Conservation (phyloP, 2,113 vertebrate species). For the Peromyscus polionotus region DNA sequence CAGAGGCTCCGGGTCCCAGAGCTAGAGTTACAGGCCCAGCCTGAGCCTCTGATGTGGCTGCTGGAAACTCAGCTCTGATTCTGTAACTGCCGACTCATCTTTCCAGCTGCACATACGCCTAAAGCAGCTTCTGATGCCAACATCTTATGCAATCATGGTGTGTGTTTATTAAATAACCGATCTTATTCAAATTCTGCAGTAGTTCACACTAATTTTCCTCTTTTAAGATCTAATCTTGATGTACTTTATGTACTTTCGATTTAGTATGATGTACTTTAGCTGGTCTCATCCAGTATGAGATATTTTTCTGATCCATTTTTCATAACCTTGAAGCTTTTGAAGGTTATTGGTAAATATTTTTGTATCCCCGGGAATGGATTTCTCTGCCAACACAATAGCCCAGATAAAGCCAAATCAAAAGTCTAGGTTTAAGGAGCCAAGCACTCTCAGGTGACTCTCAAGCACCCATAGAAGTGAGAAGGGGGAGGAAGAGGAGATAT, state of each 20-base stretch:
- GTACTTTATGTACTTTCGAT: too few relatives aligned
- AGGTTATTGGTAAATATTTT: background rate
- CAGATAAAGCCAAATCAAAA: too few relatives aligned
- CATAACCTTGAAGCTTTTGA: background rate
- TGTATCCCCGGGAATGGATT: too few relatives aligned
- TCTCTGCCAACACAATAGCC: too few relatives aligned
- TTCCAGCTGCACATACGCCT: background rate
- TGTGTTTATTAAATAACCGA: background rate
- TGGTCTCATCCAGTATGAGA: background rate
- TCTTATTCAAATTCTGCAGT: constrained; percentile 3
- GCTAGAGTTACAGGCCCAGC: background rate
- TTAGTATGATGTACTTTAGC: background rate
- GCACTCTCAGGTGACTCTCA: too few relatives aligned
- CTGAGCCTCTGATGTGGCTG: background rate
- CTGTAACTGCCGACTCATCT: background rate
- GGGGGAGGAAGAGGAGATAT: too few relatives aligned
- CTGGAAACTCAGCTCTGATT: background rate
- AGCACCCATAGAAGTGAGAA: too few relatives aligned
- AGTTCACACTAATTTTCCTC: background rate
- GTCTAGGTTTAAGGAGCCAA: too few relatives aligned
- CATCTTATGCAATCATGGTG: background rate
- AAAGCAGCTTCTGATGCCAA: background rate
- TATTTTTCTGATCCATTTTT: constrained; percentile 19
- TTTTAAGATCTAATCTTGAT: background rate
- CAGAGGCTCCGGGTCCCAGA: background rate